Percentiles rank a stretch among this genome's conserved stretches.
Conservation (phyloP, 2,888 invertebrate genomes). For the Noctuana brunneofusca region DNA sequence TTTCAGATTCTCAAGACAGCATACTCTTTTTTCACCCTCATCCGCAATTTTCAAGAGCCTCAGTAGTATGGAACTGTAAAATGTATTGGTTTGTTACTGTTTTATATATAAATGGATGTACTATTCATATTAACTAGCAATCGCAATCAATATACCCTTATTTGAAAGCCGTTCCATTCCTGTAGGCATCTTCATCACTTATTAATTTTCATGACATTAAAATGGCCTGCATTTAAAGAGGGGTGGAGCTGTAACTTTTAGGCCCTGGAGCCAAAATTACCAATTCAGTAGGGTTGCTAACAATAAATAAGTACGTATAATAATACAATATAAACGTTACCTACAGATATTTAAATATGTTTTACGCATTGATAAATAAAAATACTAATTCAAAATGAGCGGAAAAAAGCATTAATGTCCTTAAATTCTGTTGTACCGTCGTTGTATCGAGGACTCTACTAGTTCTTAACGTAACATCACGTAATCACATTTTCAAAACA, state of each 20-base stretch:
- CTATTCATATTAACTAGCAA: too few relatives aligned
- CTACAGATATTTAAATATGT: constrained; percentile 2
- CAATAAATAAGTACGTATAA: constrained; percentile 27
- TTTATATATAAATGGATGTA: too few relatives aligned
- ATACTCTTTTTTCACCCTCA: constrained; percentile 66
- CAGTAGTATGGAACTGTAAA: background rate
- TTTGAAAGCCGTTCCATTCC: constrained; percentile 21
- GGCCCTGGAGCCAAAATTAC: constrained; percentile 25
- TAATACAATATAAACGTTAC: constrained; percentile 7
- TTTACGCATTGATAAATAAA: too few relatives aligned
- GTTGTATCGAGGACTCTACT: too few relatives aligned
- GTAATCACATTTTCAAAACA: too few relatives aligned
- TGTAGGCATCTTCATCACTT: constrained; percentile 34
- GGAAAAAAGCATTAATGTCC: too few relatives aligned
- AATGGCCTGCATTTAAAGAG: constrained; percentile 24
- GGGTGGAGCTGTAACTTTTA: constrained; percentile 23
- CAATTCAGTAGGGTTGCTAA: constrained; percentile 24
- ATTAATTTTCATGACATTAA: constrained; percentile 37
- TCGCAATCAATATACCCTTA: constrained; percentile 7
- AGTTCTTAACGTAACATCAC: background rate
- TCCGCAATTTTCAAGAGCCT: constrained; percentile 52
- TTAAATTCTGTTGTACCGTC: too few relatives aligned
- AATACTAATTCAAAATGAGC: too few relatives aligned
- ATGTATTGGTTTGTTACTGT: too few relatives aligned
- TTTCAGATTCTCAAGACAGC: constrained; percentile 69